These are phyloP conservation scores for Diplosoma virens DNA, from an alignment of 23 tunicate species.

Conservation along the genomic window DNA sequence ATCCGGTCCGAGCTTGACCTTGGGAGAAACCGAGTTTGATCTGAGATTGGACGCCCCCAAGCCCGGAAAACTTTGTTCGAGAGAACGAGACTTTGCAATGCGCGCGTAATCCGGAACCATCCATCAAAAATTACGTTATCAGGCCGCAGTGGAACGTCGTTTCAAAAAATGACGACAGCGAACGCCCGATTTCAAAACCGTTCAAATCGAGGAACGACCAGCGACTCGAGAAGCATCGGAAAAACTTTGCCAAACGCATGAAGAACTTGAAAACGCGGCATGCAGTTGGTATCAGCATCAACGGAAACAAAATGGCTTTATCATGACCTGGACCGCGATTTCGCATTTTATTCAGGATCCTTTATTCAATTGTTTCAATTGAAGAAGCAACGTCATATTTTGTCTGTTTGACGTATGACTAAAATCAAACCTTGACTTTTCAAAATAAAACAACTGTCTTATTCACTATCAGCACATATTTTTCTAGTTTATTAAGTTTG, in stretches of 20 bases:
- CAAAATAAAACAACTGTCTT: too few species aligned
- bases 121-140: conserved; percentile 91
- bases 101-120: conserved; percentile 89
- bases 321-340: conserved; percentile 4
- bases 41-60: conserved; percentile 36
- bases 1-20: too few species aligned
- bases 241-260: conserved; percentile 70
- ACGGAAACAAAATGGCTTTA: conserved; percentile 88
- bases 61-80: conserved; percentile 72
- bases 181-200: conserved; percentile 16
- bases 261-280: conserved; percentile 73
- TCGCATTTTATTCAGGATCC: too few species aligned
- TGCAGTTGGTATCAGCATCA: conserved; percentile 83
- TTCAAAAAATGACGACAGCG: conserved; percentile 40
- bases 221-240: conserved; percentile 81
- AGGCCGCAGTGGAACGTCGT: conserved; percentile 94
- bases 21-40: conserved; percentile 26
- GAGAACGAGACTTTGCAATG: conserved; percentile 93
- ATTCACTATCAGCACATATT: too few species aligned
- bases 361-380: too few species aligned
- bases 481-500: too few species aligned
- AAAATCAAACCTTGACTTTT: too few species aligned
- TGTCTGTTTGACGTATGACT: too few species aligned
- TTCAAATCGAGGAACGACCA: conserved; percentile 67
- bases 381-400: too few species aligned